Base-by-base conservation (phyloP, 2,797 vertebrate genomes). In the Enteromius mattozi region DNA sequence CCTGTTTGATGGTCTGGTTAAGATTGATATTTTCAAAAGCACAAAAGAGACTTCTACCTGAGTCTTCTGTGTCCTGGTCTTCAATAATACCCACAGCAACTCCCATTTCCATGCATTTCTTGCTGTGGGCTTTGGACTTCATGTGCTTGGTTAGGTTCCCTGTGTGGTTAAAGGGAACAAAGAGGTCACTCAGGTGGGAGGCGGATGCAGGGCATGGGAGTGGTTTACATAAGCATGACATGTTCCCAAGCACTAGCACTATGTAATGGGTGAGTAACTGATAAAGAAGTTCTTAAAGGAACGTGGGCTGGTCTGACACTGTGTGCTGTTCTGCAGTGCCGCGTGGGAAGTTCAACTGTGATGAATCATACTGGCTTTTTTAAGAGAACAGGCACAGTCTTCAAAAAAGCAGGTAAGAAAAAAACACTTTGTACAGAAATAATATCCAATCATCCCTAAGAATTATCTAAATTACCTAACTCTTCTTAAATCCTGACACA, bases 91-190 rank as follows among this genome's bases (percentile, higher is more conserved):
- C 96, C 86, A 96, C 94, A 0, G 97, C 96, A 88, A 99, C 95
- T 80, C 98, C 98, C 95, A 99, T 96, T 95, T 99, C 98, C 96
- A 97, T 92, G 93, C 98, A 99, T 84, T 99, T 99, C 95, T 99
- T 99, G 93, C 98, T 99, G 92, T 99, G 98, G 88, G 98, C 97
- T 94, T 99, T 99, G 91, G 98, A 99, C 91, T 99, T 99, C 98
- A 99, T 99, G 93, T 99, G 98, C 92, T 99, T 99, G 90, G 98
- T 99, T 93, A 99, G 94, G 92, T 99, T 99, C 91, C 98, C 98
- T 99, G 92, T 91, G 66, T 76, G 72, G 80, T 84, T 78, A 76
- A 54, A 45, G 13, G 61, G 59, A 82, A 86, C 30, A 84, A 75
- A 82, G 19, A 78, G 82, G 84, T 83, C 78, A 68, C 54, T 30